Evolutionary conservation across 1,140 invertebrate genomes (phyloP), one percentile per base, ranked within the genome.

Genomic region (Bombus pascuorum): DNA sequence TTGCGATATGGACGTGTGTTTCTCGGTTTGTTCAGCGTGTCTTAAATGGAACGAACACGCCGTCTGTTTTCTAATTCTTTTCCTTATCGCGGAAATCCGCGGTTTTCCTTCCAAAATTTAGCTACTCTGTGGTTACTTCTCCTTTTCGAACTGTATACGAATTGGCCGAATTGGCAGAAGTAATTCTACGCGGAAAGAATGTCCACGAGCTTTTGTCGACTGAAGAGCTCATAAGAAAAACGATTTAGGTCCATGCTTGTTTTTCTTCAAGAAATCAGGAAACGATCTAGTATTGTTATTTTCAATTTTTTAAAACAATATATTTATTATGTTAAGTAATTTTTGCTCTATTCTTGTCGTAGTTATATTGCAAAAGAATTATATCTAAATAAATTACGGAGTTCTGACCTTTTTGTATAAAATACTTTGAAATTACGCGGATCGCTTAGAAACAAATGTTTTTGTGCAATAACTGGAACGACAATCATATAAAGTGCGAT

Each of bases 41-140:
- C 25, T 34, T 57, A 32, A 62, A 13, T 66, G 28, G 28, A 73
- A 62, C 37, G 22, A 37, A 18, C 9, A 34, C 1, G 2, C 25
- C 8, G 18, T 12, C 37, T 70, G 34, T 44, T 83, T 78, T 53
- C 22, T 57, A 73, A 74, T 68, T 81, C 44, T 28, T 68, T 57
- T 42, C 15, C 42, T 13, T 15, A 53, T 42, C 3, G 57, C 12
- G 10, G 18, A 22, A 22, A 47, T 47, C 44, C 44, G 15, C 4
- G 44, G 18, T 47, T 34, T 84, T 34, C 13, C 47, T 78, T 70
- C n/a, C 22, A 15, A 53, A 59, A 78, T 72, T 57, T 42, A 71
- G 9, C 34, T 53, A 22, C 1, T 22, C 22, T n/a, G n/a, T 18
- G 39, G 39, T 71, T 13, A 44, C 9, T 34, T 39, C n/a, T 0